phyloP scores from a whole-genome alignment of 2,797 vertebrate species.

The Cryptoprocta ferox region DNA sequence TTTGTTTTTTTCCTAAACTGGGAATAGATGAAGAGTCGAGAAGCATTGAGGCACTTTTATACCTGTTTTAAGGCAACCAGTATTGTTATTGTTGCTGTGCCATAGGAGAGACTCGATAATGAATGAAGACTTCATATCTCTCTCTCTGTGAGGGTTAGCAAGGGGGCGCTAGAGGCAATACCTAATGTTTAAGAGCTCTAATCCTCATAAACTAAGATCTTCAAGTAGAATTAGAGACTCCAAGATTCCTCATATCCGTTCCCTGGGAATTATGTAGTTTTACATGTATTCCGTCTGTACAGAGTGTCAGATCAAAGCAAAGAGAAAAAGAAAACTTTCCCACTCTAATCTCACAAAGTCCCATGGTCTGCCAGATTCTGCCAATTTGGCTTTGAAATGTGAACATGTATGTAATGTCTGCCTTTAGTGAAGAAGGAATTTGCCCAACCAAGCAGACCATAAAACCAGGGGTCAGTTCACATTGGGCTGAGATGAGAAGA shows the following conservation, averaged over 20 bases:
- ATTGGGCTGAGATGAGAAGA: neutral
- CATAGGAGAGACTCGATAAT: neutral
- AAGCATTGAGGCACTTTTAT: neutral
- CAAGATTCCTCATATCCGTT: neutral
- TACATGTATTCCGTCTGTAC: neutral
- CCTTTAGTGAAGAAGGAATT: neutral
- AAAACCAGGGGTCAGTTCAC: neutral
- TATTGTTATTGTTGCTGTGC: neutral
- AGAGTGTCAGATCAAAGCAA: neutral
- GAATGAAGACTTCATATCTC: neutral
- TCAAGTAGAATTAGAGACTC: constrained; percentile 17
- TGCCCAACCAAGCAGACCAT: neutral
- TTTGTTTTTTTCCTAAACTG: neutral
- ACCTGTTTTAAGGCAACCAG: neutral
- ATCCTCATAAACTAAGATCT: constrained; percentile 6
- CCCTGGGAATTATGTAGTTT: neutral
- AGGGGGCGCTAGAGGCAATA: neutral
- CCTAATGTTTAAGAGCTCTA: neutral
- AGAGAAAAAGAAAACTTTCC: neutral
- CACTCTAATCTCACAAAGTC: neutral
- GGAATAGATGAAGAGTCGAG: neutral
- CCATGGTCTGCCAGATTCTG: neutral
- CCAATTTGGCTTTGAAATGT: neutral
- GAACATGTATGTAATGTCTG: neutral
- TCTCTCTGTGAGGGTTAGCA: neutral